A percentile compares a stretch with the other conserved stretches of the same genome.
Conservation (phyloP, 2,797 vertebrate species). For the Cynopterus sphinx region DNA sequence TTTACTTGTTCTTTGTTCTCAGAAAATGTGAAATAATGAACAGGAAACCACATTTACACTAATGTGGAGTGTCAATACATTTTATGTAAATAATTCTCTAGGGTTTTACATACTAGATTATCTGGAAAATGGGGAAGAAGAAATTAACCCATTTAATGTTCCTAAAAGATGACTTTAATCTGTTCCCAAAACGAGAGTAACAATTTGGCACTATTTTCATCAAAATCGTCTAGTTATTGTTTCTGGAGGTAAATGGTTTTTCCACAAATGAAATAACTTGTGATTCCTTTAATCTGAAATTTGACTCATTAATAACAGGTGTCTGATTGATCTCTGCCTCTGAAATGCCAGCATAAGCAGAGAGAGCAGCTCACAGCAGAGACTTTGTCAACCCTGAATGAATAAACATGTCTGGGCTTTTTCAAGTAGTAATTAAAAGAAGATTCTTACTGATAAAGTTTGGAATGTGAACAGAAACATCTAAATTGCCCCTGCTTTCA, state of each 20-base stretch:
- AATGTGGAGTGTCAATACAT: not conserved
- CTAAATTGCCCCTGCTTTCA: not conserved
- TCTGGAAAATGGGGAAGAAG: not conserved
- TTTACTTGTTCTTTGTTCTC: slow-evolving; percentile 28
- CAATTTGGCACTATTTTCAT: not conserved
- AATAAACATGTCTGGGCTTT: not conserved
- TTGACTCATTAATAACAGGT: not conserved
- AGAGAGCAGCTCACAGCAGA: not conserved
- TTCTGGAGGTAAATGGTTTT: slow-evolving; percentile 1
- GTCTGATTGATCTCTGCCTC: not conserved
- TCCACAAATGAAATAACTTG: not conserved
- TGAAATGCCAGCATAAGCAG: not conserved
- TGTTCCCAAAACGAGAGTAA: not conserved
- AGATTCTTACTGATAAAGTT: not conserved
- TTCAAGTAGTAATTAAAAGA: not conserved
- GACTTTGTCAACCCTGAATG: not conserved
- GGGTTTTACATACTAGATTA: not conserved
- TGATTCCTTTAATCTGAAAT: slow-evolving; percentile 15
- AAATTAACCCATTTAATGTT: not conserved
- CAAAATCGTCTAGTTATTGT: not conserved
- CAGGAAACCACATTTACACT: not conserved
- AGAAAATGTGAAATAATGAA: not conserved
- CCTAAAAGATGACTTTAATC: not conserved
- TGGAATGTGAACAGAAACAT: not conserved
- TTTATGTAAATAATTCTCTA: slow-evolving; percentile 26